Evolutionary conservation across 2,888 invertebrate species (phyloP).

Genomic region (Sclerodermus sp.): DNA sequence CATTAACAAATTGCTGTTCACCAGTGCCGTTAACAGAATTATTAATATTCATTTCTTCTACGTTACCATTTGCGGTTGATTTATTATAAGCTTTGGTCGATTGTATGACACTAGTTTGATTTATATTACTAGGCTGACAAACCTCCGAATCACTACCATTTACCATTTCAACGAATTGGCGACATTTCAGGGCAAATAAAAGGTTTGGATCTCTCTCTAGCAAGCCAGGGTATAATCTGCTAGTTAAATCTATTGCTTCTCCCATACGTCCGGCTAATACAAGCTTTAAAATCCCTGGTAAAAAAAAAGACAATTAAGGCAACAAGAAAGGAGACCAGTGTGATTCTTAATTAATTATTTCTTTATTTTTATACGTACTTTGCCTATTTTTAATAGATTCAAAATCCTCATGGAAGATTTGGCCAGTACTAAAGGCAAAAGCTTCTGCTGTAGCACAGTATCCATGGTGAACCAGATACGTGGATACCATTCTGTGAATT

Average conservation of each 20-base stretch:
- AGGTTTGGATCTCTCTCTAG: slow-evolving; percentile 88
- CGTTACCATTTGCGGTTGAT: slow-evolving; percentile 46
- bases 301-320: not conserved
- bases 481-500: slow-evolving; percentile 84
- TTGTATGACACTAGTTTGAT: slow-evolving; percentile 80
- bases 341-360: not conserved
- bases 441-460: slow-evolving; percentile 96
- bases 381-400: slow-evolving; percentile 95
- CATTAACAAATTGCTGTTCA: slow-evolving; percentile 53
- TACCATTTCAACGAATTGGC: slow-evolving; percentile 99
- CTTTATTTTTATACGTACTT: slow-evolving; percentile 67
- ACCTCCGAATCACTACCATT: slow-evolving; percentile 84
- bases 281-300: slow-evolving; percentile 84
- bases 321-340: not conserved
- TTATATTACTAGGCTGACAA: slow-evolving; percentile 41
- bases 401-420: slow-evolving; percentile 89
- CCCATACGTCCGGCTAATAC: slow-evolving; percentile 92
- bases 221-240: slow-evolving; percentile 88
- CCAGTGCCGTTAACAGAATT: slow-evolving; percentile 59
- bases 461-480: slow-evolving; percentile 97
- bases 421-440: slow-evolving; percentile 87
- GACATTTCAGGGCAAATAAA: slow-evolving; percentile 93
- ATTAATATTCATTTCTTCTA: slow-evolving; percentile 62
- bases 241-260: slow-evolving; percentile 90
- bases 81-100: slow-evolving; percentile 67